Evolutionary conservation across 2,797 vertebrate species (phyloP).

Genomic region (Takifugu rubripes): DNA sequence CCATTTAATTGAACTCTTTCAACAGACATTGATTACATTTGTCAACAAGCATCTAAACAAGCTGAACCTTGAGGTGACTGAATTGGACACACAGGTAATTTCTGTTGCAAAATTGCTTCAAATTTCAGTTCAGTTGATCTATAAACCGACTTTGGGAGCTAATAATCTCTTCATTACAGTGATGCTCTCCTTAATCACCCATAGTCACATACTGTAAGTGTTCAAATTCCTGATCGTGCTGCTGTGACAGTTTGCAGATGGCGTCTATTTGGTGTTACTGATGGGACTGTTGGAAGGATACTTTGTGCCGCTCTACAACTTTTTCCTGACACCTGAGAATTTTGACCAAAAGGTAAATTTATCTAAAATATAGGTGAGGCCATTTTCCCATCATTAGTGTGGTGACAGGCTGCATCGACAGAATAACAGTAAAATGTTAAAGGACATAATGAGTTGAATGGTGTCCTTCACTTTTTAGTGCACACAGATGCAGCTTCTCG

Average conservation of each 20-base stretch:
- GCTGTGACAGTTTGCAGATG: constrained; percentile 89
- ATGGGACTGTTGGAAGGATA: constrained; percentile 96
- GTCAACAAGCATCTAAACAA: constrained; percentile 99
- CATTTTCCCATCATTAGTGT: too few species aligned
- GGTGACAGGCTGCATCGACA: too few species aligned
- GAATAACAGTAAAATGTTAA: too few species aligned
- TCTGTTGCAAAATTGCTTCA: neutral
- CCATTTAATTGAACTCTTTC: constrained; percentile 11
- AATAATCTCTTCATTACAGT: neutral
- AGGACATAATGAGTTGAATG: too few species aligned
- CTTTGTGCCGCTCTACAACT: constrained; percentile 94
- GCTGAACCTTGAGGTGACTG: constrained; percentile 94
- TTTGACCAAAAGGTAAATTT: constrained; percentile 93
- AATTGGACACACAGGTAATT: constrained; percentile 93
- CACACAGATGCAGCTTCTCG: too few species aligned
- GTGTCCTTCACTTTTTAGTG: too few species aligned
- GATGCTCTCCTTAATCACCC: neutral
- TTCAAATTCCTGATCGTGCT: neutral
- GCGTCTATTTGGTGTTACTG: constrained; percentile 92
- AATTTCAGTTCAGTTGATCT: neutral
- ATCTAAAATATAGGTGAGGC: too few species aligned
- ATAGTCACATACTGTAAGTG: neutral
- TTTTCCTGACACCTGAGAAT: constrained; percentile 94
- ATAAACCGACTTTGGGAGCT: neutral
- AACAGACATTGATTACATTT: constrained; percentile 94